Evolutionary conservation across 2,113 vertebrate species (phyloP).

Genomic region (Leucosticte australis): DNA sequence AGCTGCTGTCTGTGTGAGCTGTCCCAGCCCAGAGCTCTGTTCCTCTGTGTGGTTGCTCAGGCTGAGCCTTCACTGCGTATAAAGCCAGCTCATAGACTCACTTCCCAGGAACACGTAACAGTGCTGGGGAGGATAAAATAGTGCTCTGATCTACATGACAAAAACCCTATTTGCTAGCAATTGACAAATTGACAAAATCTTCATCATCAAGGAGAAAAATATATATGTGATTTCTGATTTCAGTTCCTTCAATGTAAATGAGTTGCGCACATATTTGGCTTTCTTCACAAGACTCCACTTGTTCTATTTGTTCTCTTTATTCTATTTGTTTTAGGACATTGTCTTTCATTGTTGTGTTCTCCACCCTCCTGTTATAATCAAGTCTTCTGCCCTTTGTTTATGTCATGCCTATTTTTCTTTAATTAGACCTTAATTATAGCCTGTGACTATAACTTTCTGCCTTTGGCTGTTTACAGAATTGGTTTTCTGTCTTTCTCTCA

Average conservation of each 20-base stretch:
- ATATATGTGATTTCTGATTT: neutral
- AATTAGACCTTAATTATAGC: conserved; percentile 39
- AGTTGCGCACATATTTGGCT: neutral
- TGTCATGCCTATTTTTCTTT: conserved; percentile 13
- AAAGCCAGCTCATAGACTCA: neutral
- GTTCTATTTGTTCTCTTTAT: neutral
- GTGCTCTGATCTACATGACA: neutral
- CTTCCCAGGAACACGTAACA: neutral
- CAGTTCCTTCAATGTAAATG: neutral
- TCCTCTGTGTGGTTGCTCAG: fast-evolving
- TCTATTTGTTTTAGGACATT: neutral
- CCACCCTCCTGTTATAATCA: neutral
- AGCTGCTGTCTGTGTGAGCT: neutral
- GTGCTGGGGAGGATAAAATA: neutral
- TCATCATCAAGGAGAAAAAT: neutral
- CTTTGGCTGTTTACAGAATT: conserved; percentile 25
- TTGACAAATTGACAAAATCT: neutral
- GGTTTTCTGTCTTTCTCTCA: neutral
- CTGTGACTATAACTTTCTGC: neutral
- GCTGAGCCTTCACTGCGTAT: neutral
- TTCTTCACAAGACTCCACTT: neutral
- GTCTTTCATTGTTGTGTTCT: neutral
- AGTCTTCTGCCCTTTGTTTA: conserved; percentile 14
- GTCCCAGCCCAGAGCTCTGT: neutral
- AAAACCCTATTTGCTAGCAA: neutral